Percentiles rank a stretch among this genome's conserved stretches.
These are phyloP conservation scores for Neodiprion lecontei DNA, from an alignment of 1,140 invertebrate genomes.

Conservation along the genomic window DNA sequence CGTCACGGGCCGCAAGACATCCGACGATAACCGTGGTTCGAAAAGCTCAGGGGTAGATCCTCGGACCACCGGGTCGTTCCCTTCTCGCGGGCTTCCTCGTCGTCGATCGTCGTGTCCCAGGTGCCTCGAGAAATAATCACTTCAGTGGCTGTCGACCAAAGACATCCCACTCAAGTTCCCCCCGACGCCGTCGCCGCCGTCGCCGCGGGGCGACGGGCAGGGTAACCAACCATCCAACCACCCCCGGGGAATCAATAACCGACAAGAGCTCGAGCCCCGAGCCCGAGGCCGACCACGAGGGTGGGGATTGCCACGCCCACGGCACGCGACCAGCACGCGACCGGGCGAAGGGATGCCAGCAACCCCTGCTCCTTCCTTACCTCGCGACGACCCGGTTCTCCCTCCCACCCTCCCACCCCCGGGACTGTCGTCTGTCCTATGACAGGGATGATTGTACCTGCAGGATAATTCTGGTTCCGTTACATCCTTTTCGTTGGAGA, in stretches of 20 bases:
- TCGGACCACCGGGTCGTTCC: no score
- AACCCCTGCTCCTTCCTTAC: background rate
- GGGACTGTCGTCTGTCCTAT: background rate
- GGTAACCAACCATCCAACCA: constrained; percentile 6
- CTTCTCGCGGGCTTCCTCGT: no score
- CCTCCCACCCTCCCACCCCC: background rate
- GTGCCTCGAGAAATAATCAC: constrained; percentile 2
- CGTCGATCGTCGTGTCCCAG: no score
- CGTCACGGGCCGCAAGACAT: no score
- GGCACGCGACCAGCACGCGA: constrained; percentile 5
- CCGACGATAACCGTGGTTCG: no score
- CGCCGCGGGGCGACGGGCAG: background rate
- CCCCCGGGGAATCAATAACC: constrained; percentile 6
- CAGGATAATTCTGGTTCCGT: no score
- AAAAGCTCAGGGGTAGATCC: no score
- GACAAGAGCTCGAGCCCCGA: constrained; percentile 2
- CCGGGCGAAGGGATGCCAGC: background rate
- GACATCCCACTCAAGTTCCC: background rate
- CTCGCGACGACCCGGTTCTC: background rate
- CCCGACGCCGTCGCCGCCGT: background rate
- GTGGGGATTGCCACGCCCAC: constrained; percentile 6
- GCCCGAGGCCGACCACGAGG: background rate
- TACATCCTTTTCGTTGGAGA: no score
- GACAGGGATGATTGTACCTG: background rate
- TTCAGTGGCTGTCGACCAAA: constrained; percentile 5